phyloP scores from a whole-genome alignment of 2,888 invertebrate genomes.

The Torymus auratus region DNA sequence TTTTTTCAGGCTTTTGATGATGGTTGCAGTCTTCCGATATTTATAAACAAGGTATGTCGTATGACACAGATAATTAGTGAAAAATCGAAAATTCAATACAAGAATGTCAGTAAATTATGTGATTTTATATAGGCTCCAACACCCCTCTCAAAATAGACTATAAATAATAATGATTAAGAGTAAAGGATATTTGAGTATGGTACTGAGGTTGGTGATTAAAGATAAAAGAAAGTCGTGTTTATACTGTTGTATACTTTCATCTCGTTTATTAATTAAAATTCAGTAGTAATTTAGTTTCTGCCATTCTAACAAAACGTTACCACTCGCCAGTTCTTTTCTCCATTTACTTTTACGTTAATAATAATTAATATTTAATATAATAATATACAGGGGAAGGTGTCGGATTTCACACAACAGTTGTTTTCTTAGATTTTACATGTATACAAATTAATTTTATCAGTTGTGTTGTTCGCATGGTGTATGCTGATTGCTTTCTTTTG shows the following conservation, averaged over 20 bases:
- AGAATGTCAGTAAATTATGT: too few species aligned
- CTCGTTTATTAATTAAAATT: conserved; percentile 77
- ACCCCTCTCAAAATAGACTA: too few species aligned
- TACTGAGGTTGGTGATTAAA: conserved; percentile 7
- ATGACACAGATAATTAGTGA: too few species aligned
- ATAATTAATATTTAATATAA: conserved; percentile 75
- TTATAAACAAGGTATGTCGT: too few species aligned
- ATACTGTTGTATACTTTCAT: conserved; percentile 75
- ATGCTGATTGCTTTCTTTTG: conserved; percentile 44
- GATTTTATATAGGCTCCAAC: too few species aligned
- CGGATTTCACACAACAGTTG: conserved; percentile 57
- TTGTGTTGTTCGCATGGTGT: conserved; percentile 31
- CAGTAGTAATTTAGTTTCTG: conserved; percentile 76
- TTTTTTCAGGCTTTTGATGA: too few species aligned
- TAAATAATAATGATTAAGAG: not conserved
- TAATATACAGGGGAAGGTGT: conserved; percentile 72
- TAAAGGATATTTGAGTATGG: conserved; percentile 11
- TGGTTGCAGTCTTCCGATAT: too few species aligned
- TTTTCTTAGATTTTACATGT: conserved; percentile 55
- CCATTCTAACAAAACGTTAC: conserved; percentile 76
- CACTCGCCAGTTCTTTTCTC: conserved; percentile 62
- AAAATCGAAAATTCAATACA: too few species aligned
- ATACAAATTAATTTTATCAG: conserved; percentile 53
- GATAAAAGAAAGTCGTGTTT: conserved; percentile 59
- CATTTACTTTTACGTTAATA: conserved; percentile 70